Evolutionary conservation across 2,113 vertebrate species (phyloP), one percentile per base, ranked within the genome.

Genomic region (Puffinus mauretanicus): DNA sequence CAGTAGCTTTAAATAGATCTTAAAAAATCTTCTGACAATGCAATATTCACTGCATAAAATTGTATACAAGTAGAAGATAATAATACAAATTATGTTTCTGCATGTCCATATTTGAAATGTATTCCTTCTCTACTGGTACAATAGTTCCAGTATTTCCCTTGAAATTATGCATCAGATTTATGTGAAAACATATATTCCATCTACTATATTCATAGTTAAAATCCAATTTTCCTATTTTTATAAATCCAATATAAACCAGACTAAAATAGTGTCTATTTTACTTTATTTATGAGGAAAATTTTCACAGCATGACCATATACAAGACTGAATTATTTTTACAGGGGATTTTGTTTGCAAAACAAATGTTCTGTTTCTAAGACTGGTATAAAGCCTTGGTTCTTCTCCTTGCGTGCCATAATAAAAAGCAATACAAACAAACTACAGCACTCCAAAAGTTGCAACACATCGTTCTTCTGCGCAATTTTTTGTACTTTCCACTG

Each of bases 321-420:
- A n/a, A 80, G 75, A 38, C 9, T 18, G 73, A 91, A 38, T 60
- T 29, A 66, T 46, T 66, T 52, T 52, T 60, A 27, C 38, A 65
- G 34, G 20, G 24, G 38, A 25, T 47, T 51, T 44, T 60, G 60
- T 54, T 34, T 60, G 25, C 25, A 36, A 65, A 44, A 38, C 44
- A 25, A 51, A 22, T 2, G 7, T 29, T 77, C 26, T n/a, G 14
- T 47, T 51, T n/a, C 55, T 16, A 14, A 40, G 51, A 25, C 19
- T 30, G 13, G 17, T 29, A 32, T 4, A 65, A 58, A 79, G 32
- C 51, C 66, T 27, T 6, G 14, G 36, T 16, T 34, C 57, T 36
- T 16, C 58, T 40, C n/a, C n/a, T 38, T 9, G 27, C 0, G 2
- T 7, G 26, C 26, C 4, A 0, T 16, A 40, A 55, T 25, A 49